phyloP scores from a whole-genome alignment of 2,113 vertebrate species.

The Notothenia rossii region DNA sequence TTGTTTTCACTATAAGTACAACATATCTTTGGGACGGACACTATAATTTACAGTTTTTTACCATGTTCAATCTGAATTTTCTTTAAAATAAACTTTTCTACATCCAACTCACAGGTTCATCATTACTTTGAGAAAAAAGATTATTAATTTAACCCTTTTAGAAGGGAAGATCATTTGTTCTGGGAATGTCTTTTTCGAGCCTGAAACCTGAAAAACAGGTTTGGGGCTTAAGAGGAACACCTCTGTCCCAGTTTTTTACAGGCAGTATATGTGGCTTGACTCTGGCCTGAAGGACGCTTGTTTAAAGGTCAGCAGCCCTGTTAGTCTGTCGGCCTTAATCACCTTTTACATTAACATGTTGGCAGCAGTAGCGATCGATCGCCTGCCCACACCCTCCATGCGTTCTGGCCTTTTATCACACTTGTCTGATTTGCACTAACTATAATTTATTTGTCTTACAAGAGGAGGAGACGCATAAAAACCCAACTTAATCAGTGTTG shows the following conservation, averaged over 20 bases:
- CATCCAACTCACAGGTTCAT: too few relatives aligned
- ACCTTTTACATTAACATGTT: slow-evolving; percentile 64
- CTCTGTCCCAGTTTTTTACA: background rate
- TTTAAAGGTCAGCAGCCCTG: slow-evolving; percentile 54
- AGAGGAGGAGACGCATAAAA: slow-evolving; percentile 49
- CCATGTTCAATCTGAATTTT: too few relatives aligned
- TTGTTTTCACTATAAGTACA: too few relatives aligned
- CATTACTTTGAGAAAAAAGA: too few relatives aligned
- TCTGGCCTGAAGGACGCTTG: slow-evolving; percentile 39
- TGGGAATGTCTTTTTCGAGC: too few relatives aligned
- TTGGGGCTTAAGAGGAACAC: too few relatives aligned
- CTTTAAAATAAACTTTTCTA: too few relatives aligned
- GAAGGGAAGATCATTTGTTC: too few relatives aligned
- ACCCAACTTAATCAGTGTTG: slow-evolving; percentile 59
- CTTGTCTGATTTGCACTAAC: slow-evolving; percentile 64
- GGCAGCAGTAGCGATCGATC: slow-evolving; percentile 51
- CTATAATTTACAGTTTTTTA: too few relatives aligned
- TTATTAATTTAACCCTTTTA: too few relatives aligned
- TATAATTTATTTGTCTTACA: slow-evolving; percentile 72
- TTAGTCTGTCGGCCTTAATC: slow-evolving; percentile 59
- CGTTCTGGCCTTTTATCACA: slow-evolving; percentile 56
- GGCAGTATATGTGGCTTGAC: slow-evolving; percentile 9
- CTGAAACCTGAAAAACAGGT: too few relatives aligned
- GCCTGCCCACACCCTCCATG: slow-evolving; percentile 27
- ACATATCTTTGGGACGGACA: too few relatives aligned